Evolutionary conservation across 2,113 vertebrate genomes (phyloP).

Genomic region (Cervus canadensis): DNA sequence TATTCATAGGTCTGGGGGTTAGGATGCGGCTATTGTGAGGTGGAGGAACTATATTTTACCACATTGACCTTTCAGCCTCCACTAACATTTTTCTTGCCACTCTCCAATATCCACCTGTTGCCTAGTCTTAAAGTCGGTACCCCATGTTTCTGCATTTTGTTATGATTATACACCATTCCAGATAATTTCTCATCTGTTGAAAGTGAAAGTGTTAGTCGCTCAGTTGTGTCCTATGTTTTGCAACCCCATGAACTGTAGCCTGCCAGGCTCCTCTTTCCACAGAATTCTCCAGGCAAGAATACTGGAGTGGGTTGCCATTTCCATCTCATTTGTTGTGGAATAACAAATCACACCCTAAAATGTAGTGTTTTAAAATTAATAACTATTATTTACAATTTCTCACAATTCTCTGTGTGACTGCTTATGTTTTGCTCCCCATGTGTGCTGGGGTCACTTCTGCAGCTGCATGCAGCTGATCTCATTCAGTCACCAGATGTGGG

Average conservation of each 20-base stretch:
- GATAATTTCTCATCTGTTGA: background rate
- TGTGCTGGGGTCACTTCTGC: background rate
- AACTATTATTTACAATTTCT: background rate
- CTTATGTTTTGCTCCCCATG: background rate
- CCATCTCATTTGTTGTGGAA: background rate
- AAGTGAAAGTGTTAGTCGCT: background rate
- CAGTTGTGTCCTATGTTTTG: background rate
- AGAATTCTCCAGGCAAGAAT: background rate
- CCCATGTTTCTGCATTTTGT: background rate
- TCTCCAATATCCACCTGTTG: background rate
- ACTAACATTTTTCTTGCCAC: background rate
- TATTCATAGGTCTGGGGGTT: background rate
- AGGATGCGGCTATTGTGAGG: background rate
- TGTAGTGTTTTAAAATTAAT: background rate
- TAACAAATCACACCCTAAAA: background rate
- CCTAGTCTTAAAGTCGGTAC: background rate
- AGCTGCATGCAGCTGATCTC: background rate
- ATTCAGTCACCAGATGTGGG: background rate
- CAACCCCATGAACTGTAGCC: background rate
- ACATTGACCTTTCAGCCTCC: background rate
- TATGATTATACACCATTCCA: background rate
- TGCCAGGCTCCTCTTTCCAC: background rate
- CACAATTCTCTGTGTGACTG: background rate
- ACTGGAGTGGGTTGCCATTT: background rate
- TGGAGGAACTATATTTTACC: background rate